These are phyloP conservation scores for Chloroceryle aenea DNA, from an alignment of 2,113 vertebrate species.

Conservation along the genomic window DNA sequence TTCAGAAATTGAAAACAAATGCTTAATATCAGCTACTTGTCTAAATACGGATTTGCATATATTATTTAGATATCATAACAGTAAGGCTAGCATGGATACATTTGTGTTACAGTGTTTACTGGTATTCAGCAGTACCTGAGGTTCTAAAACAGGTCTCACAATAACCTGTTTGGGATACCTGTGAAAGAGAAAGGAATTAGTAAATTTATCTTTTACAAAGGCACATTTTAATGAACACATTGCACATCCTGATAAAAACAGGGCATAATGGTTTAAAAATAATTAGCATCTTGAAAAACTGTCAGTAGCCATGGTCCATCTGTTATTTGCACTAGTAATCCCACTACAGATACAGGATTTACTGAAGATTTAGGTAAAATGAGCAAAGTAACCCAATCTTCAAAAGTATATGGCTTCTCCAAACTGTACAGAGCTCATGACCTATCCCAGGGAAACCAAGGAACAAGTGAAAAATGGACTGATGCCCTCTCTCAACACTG, in stretches of 20 bases:
- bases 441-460: background rate
- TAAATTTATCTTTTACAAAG: background rate
- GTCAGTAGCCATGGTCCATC: rapidly evolving
- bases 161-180: background rate
- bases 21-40: background rate
- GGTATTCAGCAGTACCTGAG: background rate
- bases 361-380: background rate
- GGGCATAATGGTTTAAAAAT: background rate
- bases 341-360: background rate
- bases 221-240: background rate
- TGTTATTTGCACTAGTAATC: background rate
- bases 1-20: background rate
- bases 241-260: background rate
- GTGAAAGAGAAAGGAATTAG: background rate
- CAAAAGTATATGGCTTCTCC: background rate
- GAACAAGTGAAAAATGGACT: background rate
- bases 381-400: background rate
- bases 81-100: background rate
- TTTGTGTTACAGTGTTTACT: background rate
- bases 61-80: background rate
- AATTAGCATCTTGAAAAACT: background rate
- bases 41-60: background rate
- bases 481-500: background rate
- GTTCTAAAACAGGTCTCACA: background rate
- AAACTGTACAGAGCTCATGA: background rate